Evolutionary conservation across 2,888 invertebrate genomes (phyloP), one percentile per base, ranked within the genome.

Genomic region (Leucophenga maculata): DNA sequence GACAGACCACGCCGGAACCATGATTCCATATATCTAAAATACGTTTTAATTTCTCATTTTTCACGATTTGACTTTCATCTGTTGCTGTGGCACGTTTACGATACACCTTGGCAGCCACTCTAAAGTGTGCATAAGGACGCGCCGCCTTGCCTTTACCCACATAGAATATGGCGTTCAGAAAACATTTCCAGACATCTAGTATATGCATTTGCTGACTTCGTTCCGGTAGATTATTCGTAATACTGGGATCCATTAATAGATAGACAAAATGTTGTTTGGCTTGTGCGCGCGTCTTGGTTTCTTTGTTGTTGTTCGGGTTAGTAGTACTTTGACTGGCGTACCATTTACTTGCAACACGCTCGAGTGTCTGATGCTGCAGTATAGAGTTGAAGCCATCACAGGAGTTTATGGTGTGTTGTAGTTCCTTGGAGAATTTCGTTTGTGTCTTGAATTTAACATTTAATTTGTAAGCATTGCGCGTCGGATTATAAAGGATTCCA

Each of bases 101-200:
- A 13, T 82, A 50, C 0, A 72, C n/a, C 50, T 77, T 78, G 1
- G 74, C 54, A 0, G 80, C 84, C 16, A 73, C 74, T 6, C 69
- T 65, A 1, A 81, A 32, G 16, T 81, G 98, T 0, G 93, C 92
- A 80, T 95, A 95, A 0, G 98, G 97, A 13, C 98, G 90, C 0
- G 93, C 91, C 11, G 94, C 91, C 86, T 95, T 96, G 70, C 98
- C 97, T 90, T 97, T 97, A 0, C 98, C 98, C 18, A 99, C 92
- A 86, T 99, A 99, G 88, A 99, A 99, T 75, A 98, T 93, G 0
- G 96, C 92, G 39, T 92, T 90, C 1, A 98, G 88, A 86, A 98
- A 98, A 0, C 90, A 92, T 52, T 90, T 86, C 93, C 97, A 97
- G 0, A 91, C 88, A 13, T 92, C 90, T 9, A 90, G 87, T 3